phyloP scores from a whole-genome alignment of 1,140 invertebrate species.

The Atopsyche davidsoni region DNA sequence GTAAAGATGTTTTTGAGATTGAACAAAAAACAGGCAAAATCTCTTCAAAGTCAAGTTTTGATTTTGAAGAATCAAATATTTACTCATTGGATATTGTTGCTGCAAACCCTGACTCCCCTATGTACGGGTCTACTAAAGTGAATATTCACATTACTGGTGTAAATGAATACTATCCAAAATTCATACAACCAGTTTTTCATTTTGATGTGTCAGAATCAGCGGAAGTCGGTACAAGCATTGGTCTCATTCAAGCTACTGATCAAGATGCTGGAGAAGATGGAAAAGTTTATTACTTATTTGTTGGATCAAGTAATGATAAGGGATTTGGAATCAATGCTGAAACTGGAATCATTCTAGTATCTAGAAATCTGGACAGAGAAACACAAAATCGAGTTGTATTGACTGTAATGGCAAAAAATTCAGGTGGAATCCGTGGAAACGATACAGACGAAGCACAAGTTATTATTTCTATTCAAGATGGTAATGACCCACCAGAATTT shows the following conservation, averaged over 20 bases:
- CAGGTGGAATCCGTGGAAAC: conserved; percentile 85
- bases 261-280: conserved; percentile 89
- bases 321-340: conserved; percentile 84
- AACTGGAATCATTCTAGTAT: conserved; percentile 78
- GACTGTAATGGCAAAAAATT: conserved; percentile 91
- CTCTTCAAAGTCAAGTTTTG: conserved; percentile 69
- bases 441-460: conserved; percentile 94
- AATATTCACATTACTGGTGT: conserved; percentile 77
- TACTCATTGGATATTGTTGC: conserved; percentile 80
- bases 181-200: conserved; percentile 85
- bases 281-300: conserved; percentile 84
- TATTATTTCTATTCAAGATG: conserved; percentile 88
- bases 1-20: conserved; percentile 71
- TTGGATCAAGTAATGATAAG: conserved; percentile 87
- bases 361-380: conserved; percentile 79
- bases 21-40: conserved; percentile 71
- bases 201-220: conserved; percentile 93
- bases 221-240: conserved; percentile 77
- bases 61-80: conserved; percentile 78
- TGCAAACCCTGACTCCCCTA: conserved; percentile 77
- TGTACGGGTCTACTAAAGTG: conserved; percentile 69
- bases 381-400: conserved; percentile 84
- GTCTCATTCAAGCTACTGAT: conserved; percentile 83
- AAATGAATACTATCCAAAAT: conserved; percentile 90
- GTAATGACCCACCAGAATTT: conserved; percentile 93